Conservation (phyloP, 2,113 vertebrate species). For the Lophius piscatorius region DNA sequence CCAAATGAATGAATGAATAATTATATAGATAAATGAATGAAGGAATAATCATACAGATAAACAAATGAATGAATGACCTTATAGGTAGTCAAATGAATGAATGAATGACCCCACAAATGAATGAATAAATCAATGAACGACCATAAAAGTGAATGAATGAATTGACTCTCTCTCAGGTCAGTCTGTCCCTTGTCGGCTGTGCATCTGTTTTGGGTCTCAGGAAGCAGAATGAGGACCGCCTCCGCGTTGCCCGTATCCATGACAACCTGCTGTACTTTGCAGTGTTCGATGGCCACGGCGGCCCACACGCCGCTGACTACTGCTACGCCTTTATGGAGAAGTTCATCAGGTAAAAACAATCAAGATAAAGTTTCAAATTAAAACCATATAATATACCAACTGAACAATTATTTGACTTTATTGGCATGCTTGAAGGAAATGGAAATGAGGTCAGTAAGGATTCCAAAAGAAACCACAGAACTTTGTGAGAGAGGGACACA, state of each 20-base stretch:
- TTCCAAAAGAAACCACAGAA: too few species aligned
- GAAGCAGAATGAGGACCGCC: constrained; percentile 89
- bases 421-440: too few species aligned
- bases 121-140: too few species aligned
- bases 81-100: too few species aligned
- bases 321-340: constrained; percentile 88
- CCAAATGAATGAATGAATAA: too few species aligned
- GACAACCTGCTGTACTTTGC: constrained; percentile 89
- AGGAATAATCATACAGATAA: neutral
- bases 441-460: too few species aligned
- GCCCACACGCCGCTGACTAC: constrained; percentile 88
- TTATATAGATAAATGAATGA: too few species aligned
- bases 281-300: constrained; percentile 89
- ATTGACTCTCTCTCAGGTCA: constrained; percentile 72
- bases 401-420: too few species aligned
- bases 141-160: neutral
- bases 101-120: neutral
- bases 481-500: too few species aligned
- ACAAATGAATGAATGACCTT: too few species aligned
- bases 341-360: constrained; percentile 82
- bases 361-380: too few species aligned
- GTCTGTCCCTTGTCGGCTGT: constrained; percentile 83
- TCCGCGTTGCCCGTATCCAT: constrained; percentile 77
- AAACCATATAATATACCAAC: too few species aligned
- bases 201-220: constrained; percentile 86